These are phyloP conservation scores for Calidris pygmaea DNA, from an alignment of 2,113 vertebrate species.

Conservation along the genomic window DNA sequence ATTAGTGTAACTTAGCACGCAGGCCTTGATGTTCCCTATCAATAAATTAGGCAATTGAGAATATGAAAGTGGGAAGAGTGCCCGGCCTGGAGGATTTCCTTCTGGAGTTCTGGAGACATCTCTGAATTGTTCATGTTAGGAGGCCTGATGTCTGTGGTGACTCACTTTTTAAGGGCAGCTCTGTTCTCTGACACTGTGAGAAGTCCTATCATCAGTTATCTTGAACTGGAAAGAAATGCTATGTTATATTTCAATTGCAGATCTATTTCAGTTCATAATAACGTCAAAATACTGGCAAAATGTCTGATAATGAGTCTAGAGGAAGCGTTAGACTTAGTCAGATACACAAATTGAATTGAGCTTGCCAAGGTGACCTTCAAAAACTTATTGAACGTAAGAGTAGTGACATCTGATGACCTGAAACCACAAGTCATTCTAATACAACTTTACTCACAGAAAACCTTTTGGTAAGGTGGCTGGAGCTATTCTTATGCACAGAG, in stretches of 20 bases:
- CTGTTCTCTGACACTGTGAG: background rate
- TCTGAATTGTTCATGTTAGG: background rate
- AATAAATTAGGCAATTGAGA: background rate
- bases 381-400: background rate
- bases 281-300: background rate
- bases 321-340: background rate
- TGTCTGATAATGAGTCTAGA: background rate
- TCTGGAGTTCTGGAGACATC: background rate
- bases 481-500: background rate
- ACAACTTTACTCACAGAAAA: background rate
- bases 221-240: background rate
- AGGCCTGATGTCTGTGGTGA: background rate
- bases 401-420: background rate
- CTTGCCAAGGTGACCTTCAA: background rate
- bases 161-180: background rate
- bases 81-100: constrained; percentile 1
- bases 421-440: background rate
- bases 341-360: background rate
- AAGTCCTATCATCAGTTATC: background rate
- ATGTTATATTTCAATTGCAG: background rate
- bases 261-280: background rate
- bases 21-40: background rate
- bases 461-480: background rate
- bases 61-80: constrained; percentile 16
- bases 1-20: background rate